Evolutionary conservation across 1,140 invertebrate species (phyloP).

Genomic region (Colletes latitarsis): DNA sequence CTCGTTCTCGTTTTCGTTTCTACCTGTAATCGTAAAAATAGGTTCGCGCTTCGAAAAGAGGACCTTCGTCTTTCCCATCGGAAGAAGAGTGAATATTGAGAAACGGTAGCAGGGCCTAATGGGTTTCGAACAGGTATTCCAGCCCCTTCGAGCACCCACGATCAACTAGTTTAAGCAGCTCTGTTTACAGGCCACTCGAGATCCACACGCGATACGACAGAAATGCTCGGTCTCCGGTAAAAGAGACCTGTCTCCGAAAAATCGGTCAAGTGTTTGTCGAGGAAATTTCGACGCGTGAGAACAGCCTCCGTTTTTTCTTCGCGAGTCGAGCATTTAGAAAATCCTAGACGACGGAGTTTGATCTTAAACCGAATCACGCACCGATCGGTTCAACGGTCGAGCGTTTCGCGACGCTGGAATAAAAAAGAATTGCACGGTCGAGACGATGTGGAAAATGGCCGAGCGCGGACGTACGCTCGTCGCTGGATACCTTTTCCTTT

Average conservation of each 20-base stretch:
- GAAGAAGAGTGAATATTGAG: neutral
- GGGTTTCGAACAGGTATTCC: neutral
- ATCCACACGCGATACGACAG: slow-evolving; percentile 14
- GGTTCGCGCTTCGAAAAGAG: too few species aligned
- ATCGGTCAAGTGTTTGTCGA: slow-evolving; percentile 53
- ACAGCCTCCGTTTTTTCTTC: too few species aligned
- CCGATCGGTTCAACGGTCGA: too few species aligned
- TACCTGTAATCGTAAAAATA: too few species aligned
- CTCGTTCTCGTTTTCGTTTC: too few species aligned
- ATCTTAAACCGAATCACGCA: too few species aligned
- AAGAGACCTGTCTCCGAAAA: slow-evolving; percentile 32
- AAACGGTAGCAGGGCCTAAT: neutral
- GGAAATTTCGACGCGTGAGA: slow-evolving; percentile 14
- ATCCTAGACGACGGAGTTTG: too few species aligned
- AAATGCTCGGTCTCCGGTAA: neutral
- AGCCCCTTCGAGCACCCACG: slow-evolving; percentile 30
- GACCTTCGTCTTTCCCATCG: neutral
- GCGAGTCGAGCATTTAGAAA: too few species aligned
- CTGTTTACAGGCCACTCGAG: slow-evolving; percentile 56
- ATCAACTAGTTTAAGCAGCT: slow-evolving; percentile 41
- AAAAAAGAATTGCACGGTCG: neutral
- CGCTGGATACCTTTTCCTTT: neutral
- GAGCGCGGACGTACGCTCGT: neutral
- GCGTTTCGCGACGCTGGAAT: too few species aligned
- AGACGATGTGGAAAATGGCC: slow-evolving; percentile 5